Percentiles rank a stretch among this genome's conserved stretches.
These are phyloP conservation scores for Lamprotornis superbus DNA, from an alignment of 2,113 vertebrate species.

Conservation along the genomic window DNA sequence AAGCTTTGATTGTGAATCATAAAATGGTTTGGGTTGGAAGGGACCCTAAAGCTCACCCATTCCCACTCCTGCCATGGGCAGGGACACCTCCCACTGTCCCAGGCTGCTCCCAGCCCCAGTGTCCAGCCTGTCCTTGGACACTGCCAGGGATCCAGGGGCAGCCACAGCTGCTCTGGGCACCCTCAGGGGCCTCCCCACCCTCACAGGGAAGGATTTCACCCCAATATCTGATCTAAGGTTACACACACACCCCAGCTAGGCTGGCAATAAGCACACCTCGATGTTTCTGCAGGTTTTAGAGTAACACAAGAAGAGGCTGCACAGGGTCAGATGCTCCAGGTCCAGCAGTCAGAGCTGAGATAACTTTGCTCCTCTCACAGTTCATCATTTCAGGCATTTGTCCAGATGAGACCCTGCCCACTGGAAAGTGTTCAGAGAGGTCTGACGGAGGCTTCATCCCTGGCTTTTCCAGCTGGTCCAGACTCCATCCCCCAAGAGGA, in stretches of 20 bases:
- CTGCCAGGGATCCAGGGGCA: not conserved
- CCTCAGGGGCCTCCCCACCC: rapidly evolving
- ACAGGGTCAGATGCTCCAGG: not conserved
- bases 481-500: not conserved
- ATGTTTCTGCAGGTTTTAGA: not conserved
- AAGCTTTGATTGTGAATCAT: not conserved
- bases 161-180: not conserved
- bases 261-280: not conserved
- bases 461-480: not conserved
- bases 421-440: not conserved
- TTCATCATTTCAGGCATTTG: not conserved
- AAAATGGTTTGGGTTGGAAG: not conserved
- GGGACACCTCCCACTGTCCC: not conserved
- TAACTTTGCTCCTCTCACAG: not conserved
- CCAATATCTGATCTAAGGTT: not conserved
- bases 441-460: not conserved
- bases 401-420: not conserved
- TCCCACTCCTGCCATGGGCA: not conserved
- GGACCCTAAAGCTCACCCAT: rapidly evolving
- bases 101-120: rapidly evolving
- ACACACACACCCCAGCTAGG: rapidly evolving
- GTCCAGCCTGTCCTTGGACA: not conserved
- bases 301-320: not conserved
- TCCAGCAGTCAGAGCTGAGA: not conserved
- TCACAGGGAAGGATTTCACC: not conserved